A percentile compares a stretch with the other conserved stretches of the same genome.
Conservation (phyloP, 2,113 vertebrate species). For the Megaceryle maxima region DNA sequence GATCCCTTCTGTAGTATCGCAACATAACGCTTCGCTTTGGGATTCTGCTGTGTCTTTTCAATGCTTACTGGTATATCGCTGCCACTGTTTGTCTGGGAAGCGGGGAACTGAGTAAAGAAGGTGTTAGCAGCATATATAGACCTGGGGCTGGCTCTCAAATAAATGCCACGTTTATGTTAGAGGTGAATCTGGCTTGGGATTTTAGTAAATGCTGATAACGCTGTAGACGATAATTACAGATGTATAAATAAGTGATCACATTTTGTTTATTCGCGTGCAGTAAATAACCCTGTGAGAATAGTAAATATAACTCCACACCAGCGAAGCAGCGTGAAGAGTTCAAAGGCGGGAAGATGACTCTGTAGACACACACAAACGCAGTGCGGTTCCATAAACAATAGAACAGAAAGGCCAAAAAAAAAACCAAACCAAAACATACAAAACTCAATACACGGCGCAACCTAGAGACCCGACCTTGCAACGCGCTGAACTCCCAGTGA, state of each 20-base stretch:
- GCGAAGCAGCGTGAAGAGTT: conserved; percentile 5
- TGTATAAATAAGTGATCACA: conserved; percentile 34
- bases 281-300: conserved; percentile 58
- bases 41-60: not conserved
- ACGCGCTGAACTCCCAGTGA: not conserved
- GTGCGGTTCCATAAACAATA: not conserved
- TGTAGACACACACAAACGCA: not conserved
- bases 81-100: not conserved
- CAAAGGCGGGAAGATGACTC: conserved; percentile 11
- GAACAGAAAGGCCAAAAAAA: not conserved
- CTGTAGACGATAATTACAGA: conserved; percentile 14
- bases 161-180: not conserved
- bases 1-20: not conserved
- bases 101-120: not conserved
- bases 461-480: not conserved
- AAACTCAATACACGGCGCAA: not conserved
- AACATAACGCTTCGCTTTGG: not conserved
- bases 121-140: not conserved
- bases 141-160: not conserved
- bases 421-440: not conserved
- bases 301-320: conserved; percentile 24
- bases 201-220: not conserved
- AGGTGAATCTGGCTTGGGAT: not conserved
- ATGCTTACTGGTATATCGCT: not conserved
- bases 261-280: conserved; percentile 52